Evolutionary conservation across 2,797 vertebrate genomes (phyloP).

Genomic region (Hyperoplus immaculatus): DNA sequence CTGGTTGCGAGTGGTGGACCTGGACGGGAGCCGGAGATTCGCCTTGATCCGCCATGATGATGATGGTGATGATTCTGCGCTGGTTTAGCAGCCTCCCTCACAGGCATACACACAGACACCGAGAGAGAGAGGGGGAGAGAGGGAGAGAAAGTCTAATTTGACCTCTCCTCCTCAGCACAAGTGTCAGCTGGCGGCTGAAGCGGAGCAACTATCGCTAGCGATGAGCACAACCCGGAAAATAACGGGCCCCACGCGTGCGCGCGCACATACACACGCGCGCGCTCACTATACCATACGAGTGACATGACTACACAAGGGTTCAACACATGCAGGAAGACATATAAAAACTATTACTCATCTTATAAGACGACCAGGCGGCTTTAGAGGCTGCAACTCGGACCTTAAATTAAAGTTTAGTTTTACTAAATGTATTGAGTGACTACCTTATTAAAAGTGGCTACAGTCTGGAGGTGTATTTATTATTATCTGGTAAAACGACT

Average conservation of each 20-base stretch:
- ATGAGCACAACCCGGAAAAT: slow-evolving; percentile 83
- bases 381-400: neutral
- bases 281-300: neutral
- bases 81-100: slow-evolving; percentile 70
- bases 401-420: neutral
- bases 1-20: slow-evolving; percentile 84
- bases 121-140: slow-evolving; percentile 26
- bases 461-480: neutral
- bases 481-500: neutral
- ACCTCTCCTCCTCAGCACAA: slow-evolving; percentile 79
- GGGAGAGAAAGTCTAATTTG: slow-evolving; percentile 59
- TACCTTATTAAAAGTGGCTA: neutral
- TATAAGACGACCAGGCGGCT: neutral
- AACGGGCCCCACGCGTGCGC: slow-evolving; percentile 58
- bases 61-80: slow-evolving; percentile 77
- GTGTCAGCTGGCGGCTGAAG: slow-evolving; percentile 82
- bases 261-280: slow-evolving; percentile 1
- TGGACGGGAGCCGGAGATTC: slow-evolving; percentile 89
- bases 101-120: slow-evolving; percentile 27
- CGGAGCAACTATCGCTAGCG: slow-evolving; percentile 74
- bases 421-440: neutral
- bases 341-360: neutral
- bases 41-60: slow-evolving; percentile 96
- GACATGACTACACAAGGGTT: slow-evolving; percentile 20
- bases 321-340: slow-evolving; percentile 32